phyloP scores from a whole-genome alignment of 2,888 invertebrate species.

The Agrochola circellaris region DNA sequence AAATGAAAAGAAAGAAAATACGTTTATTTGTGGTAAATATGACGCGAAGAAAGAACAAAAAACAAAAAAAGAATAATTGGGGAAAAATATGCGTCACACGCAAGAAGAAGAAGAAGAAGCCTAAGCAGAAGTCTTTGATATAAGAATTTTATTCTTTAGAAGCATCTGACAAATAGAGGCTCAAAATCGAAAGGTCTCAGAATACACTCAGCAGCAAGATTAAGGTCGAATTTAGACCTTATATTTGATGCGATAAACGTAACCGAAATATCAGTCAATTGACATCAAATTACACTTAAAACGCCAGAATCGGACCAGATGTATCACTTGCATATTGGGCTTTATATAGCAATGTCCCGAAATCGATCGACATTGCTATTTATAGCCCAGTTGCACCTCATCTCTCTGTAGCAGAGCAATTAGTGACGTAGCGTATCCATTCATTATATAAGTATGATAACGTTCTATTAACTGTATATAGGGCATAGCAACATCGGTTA shows the following conservation, averaged over 20 bases:
- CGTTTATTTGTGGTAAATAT: no score
- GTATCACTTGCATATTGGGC: neutral
- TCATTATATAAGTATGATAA: neutral
- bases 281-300: no score
- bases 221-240: no score
- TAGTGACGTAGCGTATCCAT: neutral
- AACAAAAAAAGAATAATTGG: no score
- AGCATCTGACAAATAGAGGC: neutral
- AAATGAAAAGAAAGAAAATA: neutral
- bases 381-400: neutral
- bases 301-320: neutral
- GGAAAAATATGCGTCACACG: no score
- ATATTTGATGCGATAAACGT: neutral
- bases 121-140: no score
- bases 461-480: neutral
- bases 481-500: neutral
- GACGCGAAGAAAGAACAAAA: no score
- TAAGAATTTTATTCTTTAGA: neutral
- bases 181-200: neutral
- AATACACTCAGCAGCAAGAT: neutral
- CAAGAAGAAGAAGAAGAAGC: no score
- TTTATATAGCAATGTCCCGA: neutral
- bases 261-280: neutral
- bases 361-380: neutral
- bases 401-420: neutral